Percentiles rank a stretch among this genome's conserved stretches.
phyloP scores from a whole-genome alignment of 2,797 vertebrate genomes.

The Hyperoplus lanceolatus region DNA sequence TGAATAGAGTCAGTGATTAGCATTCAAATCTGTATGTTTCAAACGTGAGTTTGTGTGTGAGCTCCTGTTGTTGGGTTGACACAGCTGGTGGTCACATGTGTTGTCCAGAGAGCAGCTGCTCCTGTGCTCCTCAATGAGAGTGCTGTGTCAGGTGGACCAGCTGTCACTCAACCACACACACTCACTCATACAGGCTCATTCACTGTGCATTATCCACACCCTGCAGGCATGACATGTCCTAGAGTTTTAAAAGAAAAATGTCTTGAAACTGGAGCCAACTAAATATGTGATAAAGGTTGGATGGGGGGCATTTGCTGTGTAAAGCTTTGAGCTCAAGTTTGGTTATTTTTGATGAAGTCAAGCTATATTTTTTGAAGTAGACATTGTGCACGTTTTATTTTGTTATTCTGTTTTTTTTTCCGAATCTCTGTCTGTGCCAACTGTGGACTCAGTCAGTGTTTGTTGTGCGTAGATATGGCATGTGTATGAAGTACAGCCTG shows the following conservation, averaged over 20 bases:
- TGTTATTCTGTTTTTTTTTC: too few relatives aligned
- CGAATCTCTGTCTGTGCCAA: too few relatives aligned
- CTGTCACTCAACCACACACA: slow-evolving; percentile 85
- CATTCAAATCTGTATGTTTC: not conserved
- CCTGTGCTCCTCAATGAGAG: slow-evolving; percentile 75
- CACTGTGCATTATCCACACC: not conserved
- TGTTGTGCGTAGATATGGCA: too few relatives aligned
- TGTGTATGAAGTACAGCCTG: too few relatives aligned
- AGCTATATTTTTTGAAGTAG: too few relatives aligned
- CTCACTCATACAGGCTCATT: slow-evolving; percentile 5
- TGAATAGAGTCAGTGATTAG: not conserved
- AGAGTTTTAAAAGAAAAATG: not conserved
- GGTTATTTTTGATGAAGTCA: too few relatives aligned
- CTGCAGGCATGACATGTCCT: not conserved
- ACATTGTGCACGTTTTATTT: too few relatives aligned
- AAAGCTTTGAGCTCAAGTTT: too few relatives aligned
- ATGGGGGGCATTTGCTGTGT: too few relatives aligned
- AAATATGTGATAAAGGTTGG: too few relatives aligned
- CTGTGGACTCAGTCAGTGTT: too few relatives aligned
- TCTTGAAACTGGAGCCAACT: not conserved
- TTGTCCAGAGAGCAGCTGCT: slow-evolving; percentile 85
- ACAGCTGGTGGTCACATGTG: slow-evolving; percentile 90
- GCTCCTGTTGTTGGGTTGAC: slow-evolving; percentile 64
- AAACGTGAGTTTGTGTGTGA: slow-evolving; percentile 28
- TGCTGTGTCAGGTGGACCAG: slow-evolving; percentile 89